A percentile compares a stretch with the other conserved stretches of the same genome.
Conservation (phyloP, 2,888 invertebrate genomes). For the Pycnomerus fuliginosus region DNA sequence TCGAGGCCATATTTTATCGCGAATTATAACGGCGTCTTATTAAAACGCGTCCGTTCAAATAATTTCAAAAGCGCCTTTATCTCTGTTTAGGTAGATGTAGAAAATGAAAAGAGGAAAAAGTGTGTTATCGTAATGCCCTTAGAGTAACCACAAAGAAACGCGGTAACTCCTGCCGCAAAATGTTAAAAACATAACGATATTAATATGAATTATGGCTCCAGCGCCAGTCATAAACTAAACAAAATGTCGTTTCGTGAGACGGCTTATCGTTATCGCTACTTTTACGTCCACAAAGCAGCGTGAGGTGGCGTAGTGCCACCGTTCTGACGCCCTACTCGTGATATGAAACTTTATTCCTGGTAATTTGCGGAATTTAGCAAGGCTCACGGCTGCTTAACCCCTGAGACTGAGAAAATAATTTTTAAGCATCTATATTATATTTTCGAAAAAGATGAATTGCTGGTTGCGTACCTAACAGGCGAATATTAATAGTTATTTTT, state of each 20-base stretch:
- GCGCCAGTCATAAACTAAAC: slow-evolving; percentile 51
- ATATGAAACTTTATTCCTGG: slow-evolving; percentile 24
- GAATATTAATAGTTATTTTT: slow-evolving; percentile 5
- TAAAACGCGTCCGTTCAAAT: slow-evolving; percentile 12
- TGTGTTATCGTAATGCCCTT: slow-evolving; percentile 29
- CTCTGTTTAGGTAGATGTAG: slow-evolving; percentile 12
- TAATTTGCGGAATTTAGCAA: slow-evolving; percentile 2
- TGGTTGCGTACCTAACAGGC: too few species aligned
- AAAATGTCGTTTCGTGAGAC: slow-evolving; percentile 52
- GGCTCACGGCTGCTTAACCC: too few species aligned
- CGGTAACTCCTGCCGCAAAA: slow-evolving; percentile 28
- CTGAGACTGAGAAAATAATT: too few species aligned
- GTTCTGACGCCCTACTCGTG: slow-evolving; percentile 27
- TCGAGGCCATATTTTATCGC: slow-evolving; percentile 16
- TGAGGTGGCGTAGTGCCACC: slow-evolving; percentile 39
- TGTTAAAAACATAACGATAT: slow-evolving; percentile 44
- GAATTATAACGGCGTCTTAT: slow-evolving; percentile 12
- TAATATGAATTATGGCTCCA: slow-evolving; percentile 51
- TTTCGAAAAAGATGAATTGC: too few species aligned
- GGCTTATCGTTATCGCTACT: slow-evolving; percentile 51
- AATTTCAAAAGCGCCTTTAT: slow-evolving; percentile 14
- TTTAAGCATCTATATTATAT: too few species aligned
- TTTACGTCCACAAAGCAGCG: slow-evolving; percentile 42
- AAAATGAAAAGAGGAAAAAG: slow-evolving; percentile 10
- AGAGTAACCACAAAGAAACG: slow-evolving; percentile 20